A percentile compares a stretch with the other conserved stretches of the same genome.
phyloP scores from a whole-genome alignment of 2,113 vertebrate species.

The Orthochromis malagaraziensis region DNA sequence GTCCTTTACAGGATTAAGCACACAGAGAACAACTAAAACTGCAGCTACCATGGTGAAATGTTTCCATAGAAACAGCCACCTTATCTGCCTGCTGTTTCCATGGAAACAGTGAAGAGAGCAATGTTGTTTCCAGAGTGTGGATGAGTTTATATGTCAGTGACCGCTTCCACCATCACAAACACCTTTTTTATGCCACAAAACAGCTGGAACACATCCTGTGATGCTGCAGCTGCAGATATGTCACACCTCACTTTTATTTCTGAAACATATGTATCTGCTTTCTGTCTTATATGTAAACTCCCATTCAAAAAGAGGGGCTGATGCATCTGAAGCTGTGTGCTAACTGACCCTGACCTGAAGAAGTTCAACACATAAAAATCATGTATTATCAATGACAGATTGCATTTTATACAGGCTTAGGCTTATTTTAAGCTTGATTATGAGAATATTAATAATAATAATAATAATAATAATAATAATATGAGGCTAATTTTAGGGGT shows the following conservation, averaged over 20 bases:
- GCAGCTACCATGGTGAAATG: neutral
- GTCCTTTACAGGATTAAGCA: neutral
- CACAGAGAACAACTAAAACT: neutral
- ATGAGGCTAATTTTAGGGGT: neutral
- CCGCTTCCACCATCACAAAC: neutral
- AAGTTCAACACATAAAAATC: neutral
- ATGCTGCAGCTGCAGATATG: neutral
- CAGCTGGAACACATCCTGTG: neutral
- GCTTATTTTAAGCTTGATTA: neutral
- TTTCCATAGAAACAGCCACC: slow-evolving; percentile 29
- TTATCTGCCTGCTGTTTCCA: slow-evolving; percentile 13
- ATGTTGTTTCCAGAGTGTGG: neutral
- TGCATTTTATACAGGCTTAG: neutral
- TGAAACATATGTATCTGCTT: neutral
- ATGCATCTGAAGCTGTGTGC: neutral
- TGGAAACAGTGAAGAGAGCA: slow-evolving; percentile 1
- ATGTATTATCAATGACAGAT: neutral
- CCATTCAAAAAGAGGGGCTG: neutral
- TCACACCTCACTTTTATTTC: neutral
- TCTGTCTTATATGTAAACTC: neutral
- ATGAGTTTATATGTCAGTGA: neutral
- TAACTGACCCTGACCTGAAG: neutral
- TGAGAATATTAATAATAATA: neutral
- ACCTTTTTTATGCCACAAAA: neutral
- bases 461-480: neutral